phyloP scores from a whole-genome alignment of 2,888 invertebrate genomes.

The Augiades crinisus region DNA sequence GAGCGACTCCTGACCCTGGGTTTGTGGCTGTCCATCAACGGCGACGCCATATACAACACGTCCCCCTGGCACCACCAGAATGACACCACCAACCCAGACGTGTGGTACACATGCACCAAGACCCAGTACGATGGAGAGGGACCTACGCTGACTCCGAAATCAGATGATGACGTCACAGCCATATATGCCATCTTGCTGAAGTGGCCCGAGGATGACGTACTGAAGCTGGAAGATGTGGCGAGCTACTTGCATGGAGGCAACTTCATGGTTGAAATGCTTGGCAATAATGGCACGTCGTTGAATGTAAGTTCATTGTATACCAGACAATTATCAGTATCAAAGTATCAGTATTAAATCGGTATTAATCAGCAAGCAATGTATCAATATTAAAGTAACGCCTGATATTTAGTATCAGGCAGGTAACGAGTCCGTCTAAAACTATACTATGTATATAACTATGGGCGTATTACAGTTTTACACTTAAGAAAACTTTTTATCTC shows the following conservation, averaged over 20 bases:
- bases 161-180: slow-evolving; percentile 42
- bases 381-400: no score
- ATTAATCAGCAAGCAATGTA: no score
- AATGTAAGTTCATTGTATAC: slow-evolving; percentile 43
- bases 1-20: slow-evolving; percentile 91
- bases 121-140: slow-evolving; percentile 41
- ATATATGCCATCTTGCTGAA: slow-evolving; percentile 86
- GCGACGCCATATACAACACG: slow-evolving; percentile 91
- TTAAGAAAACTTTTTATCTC: no score
- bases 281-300: slow-evolving; percentile 44
- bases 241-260: slow-evolving; percentile 45
- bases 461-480: no score
- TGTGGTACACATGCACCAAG: slow-evolving; percentile 86
- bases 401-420: no score
- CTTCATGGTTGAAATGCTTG: slow-evolving; percentile 51
- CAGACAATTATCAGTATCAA: no score
- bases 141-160: slow-evolving; percentile 43
- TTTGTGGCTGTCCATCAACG: slow-evolving; percentile 90
- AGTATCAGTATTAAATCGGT: no score
- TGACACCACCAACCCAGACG: slow-evolving; percentile 84
- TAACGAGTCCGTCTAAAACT: no score
- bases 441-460: no score
- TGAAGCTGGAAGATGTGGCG: slow-evolving; percentile 53
- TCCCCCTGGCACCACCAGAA: slow-evolving; percentile 92
- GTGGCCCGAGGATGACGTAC: slow-evolving; percentile 84